A percentile compares a stretch with the other conserved stretches of the same genome.
phyloP scores from a whole-genome alignment of 2,797 vertebrate genomes.

The Adelosebastes latens region DNA sequence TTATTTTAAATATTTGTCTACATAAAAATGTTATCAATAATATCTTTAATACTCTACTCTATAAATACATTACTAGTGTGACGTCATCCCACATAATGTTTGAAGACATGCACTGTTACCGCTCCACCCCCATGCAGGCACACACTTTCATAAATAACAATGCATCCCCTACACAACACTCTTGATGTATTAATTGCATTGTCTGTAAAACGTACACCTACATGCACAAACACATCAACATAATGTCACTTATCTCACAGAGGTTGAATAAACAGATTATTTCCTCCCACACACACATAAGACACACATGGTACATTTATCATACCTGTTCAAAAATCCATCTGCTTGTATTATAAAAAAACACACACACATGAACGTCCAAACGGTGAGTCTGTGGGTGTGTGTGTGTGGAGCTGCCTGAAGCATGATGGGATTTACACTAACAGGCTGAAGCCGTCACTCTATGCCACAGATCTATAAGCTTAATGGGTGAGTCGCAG shows the following conservation, averaged over 20 bases:
- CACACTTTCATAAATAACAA: neutral
- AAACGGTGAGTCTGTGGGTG: neutral
- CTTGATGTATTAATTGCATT: neutral
- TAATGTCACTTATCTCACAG: neutral
- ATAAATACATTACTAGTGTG: too few relatives aligned
- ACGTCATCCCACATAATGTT: neutral
- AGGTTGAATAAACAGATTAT: conserved; percentile 16
- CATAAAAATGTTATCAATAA: too few relatives aligned
- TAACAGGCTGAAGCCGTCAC: conserved; percentile 1
- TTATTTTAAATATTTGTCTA: too few relatives aligned
- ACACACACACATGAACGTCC: neutral
- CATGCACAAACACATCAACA: neutral
- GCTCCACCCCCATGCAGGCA: neutral
- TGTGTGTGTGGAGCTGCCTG: neutral
- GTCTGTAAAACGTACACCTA: neutral
- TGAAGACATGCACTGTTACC: neutral
- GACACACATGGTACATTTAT: neutral
- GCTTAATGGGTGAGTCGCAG: conserved; percentile 29
- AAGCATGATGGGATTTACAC: conserved; percentile 29
- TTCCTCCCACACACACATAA: conserved; percentile 3
- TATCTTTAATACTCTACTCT: too few relatives aligned
- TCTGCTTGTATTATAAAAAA: neutral
- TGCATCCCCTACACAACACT: neutral
- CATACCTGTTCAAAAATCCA: neutral
- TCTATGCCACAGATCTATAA: neutral